Conservation (phyloP, 2,113 vertebrate genomes). For the Gopherus flavomarginatus region DNA sequence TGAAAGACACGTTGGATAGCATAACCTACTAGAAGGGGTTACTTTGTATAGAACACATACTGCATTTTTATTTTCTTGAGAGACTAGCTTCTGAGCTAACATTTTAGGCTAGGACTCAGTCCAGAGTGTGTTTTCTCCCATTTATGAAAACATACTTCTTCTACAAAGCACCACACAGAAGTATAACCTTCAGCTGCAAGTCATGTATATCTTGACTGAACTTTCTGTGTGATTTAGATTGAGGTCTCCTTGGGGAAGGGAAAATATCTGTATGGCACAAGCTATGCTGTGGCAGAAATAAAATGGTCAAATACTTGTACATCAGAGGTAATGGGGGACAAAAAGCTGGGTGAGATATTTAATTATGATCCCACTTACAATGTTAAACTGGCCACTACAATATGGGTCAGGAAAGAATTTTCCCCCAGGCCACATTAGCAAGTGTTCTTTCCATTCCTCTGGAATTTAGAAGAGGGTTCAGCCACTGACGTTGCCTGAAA, state of each 20-base stretch:
- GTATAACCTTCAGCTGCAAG: background rate
- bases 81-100: background rate
- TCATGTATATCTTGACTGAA: background rate
- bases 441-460: background rate
- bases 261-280: background rate
- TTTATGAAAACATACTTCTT: background rate
- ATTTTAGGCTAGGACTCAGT: background rate
- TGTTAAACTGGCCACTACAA: background rate
- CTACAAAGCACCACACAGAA: background rate
- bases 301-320: background rate
- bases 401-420: slow-evolving; percentile 17
- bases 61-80: background rate
- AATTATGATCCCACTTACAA: background rate
- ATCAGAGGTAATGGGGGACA: background rate
- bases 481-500: slow-evolving; percentile 51
- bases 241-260: background rate
- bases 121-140: background rate
- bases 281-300: background rate
- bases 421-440: background rate
- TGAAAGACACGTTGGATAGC: background rate
- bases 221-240: background rate
- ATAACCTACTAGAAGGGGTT: background rate
- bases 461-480: slow-evolving; percentile 21
- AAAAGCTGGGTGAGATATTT: background rate
- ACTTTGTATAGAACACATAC: background rate